Base-by-base conservation (phyloP, 2,888 invertebrate genomes). In the Tetheella fluctuosa region DNA sequence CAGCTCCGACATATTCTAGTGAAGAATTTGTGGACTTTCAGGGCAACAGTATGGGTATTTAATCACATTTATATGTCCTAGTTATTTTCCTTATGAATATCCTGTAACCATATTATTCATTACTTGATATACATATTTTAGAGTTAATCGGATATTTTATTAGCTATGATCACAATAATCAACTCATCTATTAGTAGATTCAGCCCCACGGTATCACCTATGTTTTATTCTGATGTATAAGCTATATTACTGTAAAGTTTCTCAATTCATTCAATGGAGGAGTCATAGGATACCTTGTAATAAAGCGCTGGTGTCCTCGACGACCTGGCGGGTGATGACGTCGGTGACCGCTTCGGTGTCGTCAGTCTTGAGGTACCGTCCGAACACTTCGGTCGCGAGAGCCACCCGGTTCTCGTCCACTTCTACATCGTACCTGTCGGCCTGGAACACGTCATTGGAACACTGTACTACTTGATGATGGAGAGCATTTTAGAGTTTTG, bases 371-470 rank as follows among this genome's bases (percentile, higher is more conserved):
- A 95, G 88, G 83, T 94, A 95, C 68, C 92, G 86, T 61, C 93
- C 90, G 75, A 94, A 94, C 76, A 95, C 93, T 70, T 94, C 94
- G 62, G 90, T 88, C 62, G 98, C 98, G 86, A 97, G 94, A 79
- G 96, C 95, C 78, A 95, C 94, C 65, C 98, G 94, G 86, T 96
- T 95, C 93, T 98, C 98, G 91, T 98, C 98, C 85, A 97, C 96
- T 85, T 98, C 98, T 81, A 99, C 95, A 94, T 99, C 98, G 94
- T 98, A 99, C 82, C 96, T 96, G 84, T 96, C 96, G 94, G 88
- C 88, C 93, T 93, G 89, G 62, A 81, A 80, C 25, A 10, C 28
- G 7, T 6, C 39, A 39, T 39, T 39, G n/a, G 5, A 4, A 34
- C 28, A 13, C 34, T 34, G 34, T 13, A 34, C 34, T 34, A 34